Evolutionary conservation across 2,113 vertebrate species (phyloP).

Genomic region (Seriola rivoliana): DNA sequence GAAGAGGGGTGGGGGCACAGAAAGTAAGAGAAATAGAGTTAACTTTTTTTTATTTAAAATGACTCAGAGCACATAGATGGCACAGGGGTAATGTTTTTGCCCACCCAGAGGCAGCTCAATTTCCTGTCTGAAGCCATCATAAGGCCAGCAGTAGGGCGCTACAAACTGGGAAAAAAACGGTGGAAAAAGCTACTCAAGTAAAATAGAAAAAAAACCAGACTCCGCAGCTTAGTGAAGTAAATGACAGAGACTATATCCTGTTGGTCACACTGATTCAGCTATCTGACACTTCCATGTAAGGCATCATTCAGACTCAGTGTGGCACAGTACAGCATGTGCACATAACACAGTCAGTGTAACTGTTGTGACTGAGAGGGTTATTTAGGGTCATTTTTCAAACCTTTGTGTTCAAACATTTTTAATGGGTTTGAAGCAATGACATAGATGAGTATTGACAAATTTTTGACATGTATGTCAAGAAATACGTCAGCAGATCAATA

Average conservation of each 20-base stretch:
- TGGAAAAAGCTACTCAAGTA: background rate
- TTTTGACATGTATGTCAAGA: background rate
- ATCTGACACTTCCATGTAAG: background rate
- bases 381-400: background rate
- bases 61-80: background rate
- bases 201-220: background rate
- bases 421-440: background rate
- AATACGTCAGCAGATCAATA: background rate
- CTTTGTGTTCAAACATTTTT: background rate
- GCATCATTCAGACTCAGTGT: constrained; percentile 10
- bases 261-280: constrained; percentile 28
- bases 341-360: background rate
- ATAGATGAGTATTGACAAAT: background rate
- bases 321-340: background rate
- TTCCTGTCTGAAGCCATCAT: background rate
- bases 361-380: background rate
- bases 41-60: background rate
- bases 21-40: constrained; percentile 9
- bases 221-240: background rate
- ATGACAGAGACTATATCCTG: constrained; percentile 15
- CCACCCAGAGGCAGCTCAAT: background rate
- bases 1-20: background rate
- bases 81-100: background rate
- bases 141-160: background rate
- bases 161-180: background rate